phyloP scores from a whole-genome alignment of 30 jellyfish, hydroid and myxozoan genomes.

The Calvadosia cruxmelitensis region DNA sequence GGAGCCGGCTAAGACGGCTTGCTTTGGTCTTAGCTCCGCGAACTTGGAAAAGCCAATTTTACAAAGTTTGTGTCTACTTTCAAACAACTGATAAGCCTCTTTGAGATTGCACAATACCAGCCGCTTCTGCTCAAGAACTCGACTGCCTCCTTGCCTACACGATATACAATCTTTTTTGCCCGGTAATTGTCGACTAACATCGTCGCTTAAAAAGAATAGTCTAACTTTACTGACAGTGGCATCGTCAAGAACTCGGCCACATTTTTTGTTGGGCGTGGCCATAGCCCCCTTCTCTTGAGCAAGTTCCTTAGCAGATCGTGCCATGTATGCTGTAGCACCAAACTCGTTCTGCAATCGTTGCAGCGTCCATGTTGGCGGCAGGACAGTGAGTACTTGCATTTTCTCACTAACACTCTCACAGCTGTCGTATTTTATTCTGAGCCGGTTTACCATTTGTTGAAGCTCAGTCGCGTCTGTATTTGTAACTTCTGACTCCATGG shows the following conservation, averaged over 20 bases:
- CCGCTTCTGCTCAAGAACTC: constrained; percentile 25
- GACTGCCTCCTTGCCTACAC: constrained; percentile 10
- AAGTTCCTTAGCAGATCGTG: constrained; percentile 12
- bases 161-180: constrained; percentile 47
- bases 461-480: neutral
- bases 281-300: constrained; percentile 18
- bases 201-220: neutral
- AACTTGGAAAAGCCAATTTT: constrained; percentile 55
- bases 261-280: constrained; percentile 22
- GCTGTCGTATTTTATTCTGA: neutral
- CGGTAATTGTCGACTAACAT: constrained; percentile 17
- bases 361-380: neutral
- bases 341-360: neutral
- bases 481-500: neutral
- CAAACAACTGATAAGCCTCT: constrained; percentile 35
- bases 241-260: constrained; percentile 3
- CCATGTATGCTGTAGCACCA: constrained; percentile 15
- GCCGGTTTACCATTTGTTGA: neutral
- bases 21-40: constrained; percentile 50
- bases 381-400: neutral
- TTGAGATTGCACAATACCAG: constrained; percentile 38
- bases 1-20: constrained; percentile 55
- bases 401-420: neutral
- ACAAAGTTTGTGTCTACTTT: constrained; percentile 11
- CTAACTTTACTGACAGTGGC: neutral